These are phyloP conservation scores for Nomia melanderi DNA, from an alignment of 1,140 invertebrate genomes.

Conservation along the genomic window DNA sequence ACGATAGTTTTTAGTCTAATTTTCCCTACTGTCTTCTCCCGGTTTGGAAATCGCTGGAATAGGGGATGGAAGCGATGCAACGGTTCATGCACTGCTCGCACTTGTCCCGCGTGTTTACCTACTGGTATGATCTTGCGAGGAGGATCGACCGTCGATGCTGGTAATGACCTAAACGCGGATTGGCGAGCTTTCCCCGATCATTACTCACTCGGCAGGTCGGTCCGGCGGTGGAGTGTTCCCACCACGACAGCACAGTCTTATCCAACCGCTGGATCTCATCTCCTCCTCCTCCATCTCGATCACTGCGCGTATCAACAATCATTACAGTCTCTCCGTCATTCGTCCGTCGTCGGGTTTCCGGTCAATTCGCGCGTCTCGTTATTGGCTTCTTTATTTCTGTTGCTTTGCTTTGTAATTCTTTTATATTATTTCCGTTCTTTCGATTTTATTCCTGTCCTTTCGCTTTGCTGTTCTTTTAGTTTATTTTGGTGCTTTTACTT, in stretches of 20 bases:
- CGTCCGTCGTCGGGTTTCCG: not conserved
- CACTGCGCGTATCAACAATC: constrained; percentile 46
- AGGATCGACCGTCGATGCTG: constrained; percentile 51
- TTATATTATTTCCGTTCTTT: too few relatives aligned
- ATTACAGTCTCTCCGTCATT: not conserved
- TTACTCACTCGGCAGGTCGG: constrained; percentile 71
- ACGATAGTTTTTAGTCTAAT: too few relatives aligned
- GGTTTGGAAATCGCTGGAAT: too few relatives aligned
- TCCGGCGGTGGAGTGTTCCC: constrained; percentile 66
- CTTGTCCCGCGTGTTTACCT: constrained; percentile 34
- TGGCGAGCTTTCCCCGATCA: constrained; percentile 53
- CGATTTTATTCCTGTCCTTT: too few relatives aligned
- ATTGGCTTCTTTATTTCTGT: too few relatives aligned
- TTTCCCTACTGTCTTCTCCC: too few relatives aligned
- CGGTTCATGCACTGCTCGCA: constrained; percentile 2
- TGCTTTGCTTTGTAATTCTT: not conserved
- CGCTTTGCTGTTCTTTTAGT: too few relatives aligned
- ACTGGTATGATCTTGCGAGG: constrained; percentile 37
- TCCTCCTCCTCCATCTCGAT: constrained; percentile 71
- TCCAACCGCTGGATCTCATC: constrained; percentile 63
- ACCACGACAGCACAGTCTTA: constrained; percentile 68
- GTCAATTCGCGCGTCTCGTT: not conserved
- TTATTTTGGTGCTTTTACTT: too few relatives aligned
- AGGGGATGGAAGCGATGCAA: not conserved
- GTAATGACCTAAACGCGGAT: constrained; percentile 55